These are phyloP conservation scores for Amphiprion percula DNA, from an alignment of 2,113 vertebrate genomes.

Conservation along the genomic window DNA sequence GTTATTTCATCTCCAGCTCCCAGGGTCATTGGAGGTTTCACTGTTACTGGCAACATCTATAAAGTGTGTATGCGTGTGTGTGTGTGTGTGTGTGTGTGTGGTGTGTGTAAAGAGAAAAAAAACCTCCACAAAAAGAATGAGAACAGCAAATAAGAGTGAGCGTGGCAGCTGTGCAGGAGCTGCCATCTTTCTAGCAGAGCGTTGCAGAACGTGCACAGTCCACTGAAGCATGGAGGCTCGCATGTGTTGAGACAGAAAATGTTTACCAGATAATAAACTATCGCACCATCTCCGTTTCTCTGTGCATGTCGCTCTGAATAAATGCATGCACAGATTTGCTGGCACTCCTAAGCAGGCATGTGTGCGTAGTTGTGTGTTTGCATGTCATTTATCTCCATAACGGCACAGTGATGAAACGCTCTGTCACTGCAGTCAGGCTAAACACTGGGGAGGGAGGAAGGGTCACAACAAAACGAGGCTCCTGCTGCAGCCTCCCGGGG, in stretches of 20 bases:
- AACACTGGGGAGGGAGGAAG: conserved; percentile 54
- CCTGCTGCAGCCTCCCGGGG: conserved; percentile 53
- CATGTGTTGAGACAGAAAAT: conserved; percentile 9
- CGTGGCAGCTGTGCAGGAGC: conserved; percentile 43
- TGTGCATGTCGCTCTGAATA: not conserved
- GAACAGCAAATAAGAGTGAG: conserved; percentile 18
- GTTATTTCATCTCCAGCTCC: conserved; percentile 1
- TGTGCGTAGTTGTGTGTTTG: conserved; percentile 19
- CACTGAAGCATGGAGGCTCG: not conserved
- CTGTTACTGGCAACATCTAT: conserved; percentile 10
- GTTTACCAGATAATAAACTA: conserved; percentile 13
- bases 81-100: not conserved
- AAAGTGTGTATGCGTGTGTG: not conserved
- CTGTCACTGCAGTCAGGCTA: conserved; percentile 50
- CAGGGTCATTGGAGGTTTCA: not conserved
- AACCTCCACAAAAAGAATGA: conserved; percentile 6
- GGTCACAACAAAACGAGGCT: conserved; percentile 55
- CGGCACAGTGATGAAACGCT: conserved; percentile 50
- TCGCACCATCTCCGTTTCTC: not conserved
- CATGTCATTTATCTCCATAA: not conserved
- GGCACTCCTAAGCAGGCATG: not conserved
- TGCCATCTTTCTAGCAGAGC: conserved; percentile 10
- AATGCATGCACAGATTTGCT: not conserved
- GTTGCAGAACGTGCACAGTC: conserved; percentile 8
- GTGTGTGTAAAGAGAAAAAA: not conserved